Evolutionary conservation across 2,113 vertebrate genomes (phyloP).

Genomic region (Chionis minor): DNA sequence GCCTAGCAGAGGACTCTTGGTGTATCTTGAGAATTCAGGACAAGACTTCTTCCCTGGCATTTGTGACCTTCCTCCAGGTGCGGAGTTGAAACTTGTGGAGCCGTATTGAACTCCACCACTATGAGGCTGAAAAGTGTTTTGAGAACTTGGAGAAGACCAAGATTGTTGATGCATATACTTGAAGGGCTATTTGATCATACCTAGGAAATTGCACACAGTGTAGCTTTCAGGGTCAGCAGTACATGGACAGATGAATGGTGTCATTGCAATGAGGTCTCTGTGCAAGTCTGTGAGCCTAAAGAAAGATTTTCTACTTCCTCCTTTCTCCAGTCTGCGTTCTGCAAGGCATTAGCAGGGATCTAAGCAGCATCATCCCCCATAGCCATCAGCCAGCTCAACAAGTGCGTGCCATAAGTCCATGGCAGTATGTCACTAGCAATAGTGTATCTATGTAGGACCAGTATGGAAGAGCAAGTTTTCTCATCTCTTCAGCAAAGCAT

Average conservation of each 20-base stretch:
- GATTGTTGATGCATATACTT: background rate
- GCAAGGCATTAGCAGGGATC: background rate
- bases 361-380: background rate
- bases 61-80: background rate
- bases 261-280: background rate
- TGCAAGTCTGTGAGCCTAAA: background rate
- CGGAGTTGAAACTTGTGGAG: background rate
- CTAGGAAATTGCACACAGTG: background rate
- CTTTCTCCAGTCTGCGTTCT: background rate
- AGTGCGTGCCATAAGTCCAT: background rate
- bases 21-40: background rate
- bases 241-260: background rate
- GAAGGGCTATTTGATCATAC: background rate
- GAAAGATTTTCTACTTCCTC: background rate
- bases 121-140: background rate
- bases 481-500: background rate
- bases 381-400: background rate
- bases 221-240: background rate
- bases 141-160: background rate
- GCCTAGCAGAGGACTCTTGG: background rate
- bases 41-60: background rate
- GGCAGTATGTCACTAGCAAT: background rate
- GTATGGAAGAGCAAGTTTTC: background rate
- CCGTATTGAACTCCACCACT: background rate
- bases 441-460: background rate